phyloP scores from a whole-genome alignment of 2,888 invertebrate species.

The Parnassius apollo region DNA sequence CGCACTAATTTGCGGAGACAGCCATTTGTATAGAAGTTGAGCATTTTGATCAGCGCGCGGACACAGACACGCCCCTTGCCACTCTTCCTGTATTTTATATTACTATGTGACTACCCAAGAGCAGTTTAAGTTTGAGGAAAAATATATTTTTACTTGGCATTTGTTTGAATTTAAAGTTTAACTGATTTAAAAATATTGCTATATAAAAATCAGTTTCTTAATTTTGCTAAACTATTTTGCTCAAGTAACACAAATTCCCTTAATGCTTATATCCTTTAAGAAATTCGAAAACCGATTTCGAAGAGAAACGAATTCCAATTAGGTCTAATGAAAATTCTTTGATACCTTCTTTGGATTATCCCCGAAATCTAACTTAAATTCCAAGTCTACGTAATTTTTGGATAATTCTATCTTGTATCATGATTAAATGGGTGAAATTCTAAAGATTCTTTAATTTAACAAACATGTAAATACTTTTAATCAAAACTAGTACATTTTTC shows the following conservation, averaged over 20 bases:
- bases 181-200: not conserved
- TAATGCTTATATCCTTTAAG: conserved; percentile 56
- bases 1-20: no score
- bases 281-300: conserved; percentile 53
- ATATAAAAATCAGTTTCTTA: not conserved
- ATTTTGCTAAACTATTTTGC: not conserved
- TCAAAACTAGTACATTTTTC: no score
- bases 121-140: no score
- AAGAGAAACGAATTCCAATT: conserved; percentile 72
- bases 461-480: no score
- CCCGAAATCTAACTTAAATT: conserved; percentile 46
- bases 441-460: not conserved
- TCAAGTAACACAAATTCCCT: conserved; percentile 51
- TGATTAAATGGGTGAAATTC: not conserved
- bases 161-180: no score
- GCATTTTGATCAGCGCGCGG: no score
- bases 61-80: no score
- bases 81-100: no score
- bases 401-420: conserved; percentile 21
- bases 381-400: conserved; percentile 31
- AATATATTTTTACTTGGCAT: no score
- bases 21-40: no score
- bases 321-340: conserved; percentile 76
- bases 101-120: no score
- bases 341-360: conserved; percentile 43